Conservation (phyloP, 2,888 invertebrate genomes). For the Fissipunctia ypsillon region DNA sequence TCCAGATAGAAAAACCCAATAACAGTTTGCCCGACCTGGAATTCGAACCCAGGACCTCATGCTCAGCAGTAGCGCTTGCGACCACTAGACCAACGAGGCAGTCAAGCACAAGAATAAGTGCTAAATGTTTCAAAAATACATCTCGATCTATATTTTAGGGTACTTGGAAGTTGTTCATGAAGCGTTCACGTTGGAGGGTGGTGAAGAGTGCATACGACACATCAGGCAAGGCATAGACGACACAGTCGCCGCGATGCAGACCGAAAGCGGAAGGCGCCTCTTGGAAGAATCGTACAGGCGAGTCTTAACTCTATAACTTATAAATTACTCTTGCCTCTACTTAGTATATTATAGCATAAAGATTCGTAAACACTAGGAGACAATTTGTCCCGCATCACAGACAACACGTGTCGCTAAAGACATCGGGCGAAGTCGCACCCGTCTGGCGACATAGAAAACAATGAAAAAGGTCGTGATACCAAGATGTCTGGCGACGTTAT, state of each 20-base stretch:
- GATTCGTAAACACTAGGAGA: background rate
- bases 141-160: slow-evolving; percentile 68
- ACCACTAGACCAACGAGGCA: too few species aligned
- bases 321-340: background rate
- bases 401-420: background rate
- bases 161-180: slow-evolving; percentile 89
- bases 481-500: background rate
- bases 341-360: background rate
- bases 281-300: slow-evolving; percentile 80
- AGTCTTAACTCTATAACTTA: slow-evolving; percentile 4
- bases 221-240: slow-evolving; percentile 82
- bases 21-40: too few species aligned
- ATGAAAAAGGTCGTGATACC: background rate
- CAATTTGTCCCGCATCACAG: background rate
- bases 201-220: slow-evolving; percentile 79
- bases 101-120: background rate
- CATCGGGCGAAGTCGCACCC: background rate
- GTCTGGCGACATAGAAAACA: background rate
- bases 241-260: slow-evolving; percentile 78
- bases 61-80: too few species aligned
- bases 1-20: too few species aligned
- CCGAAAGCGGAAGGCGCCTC: slow-evolving; percentile 76
- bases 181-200: slow-evolving; percentile 85
- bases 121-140: background rate
- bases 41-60: too few species aligned